Conservation (phyloP, 2,113 vertebrate species). For the Herpetotheres cachinnans region DNA sequence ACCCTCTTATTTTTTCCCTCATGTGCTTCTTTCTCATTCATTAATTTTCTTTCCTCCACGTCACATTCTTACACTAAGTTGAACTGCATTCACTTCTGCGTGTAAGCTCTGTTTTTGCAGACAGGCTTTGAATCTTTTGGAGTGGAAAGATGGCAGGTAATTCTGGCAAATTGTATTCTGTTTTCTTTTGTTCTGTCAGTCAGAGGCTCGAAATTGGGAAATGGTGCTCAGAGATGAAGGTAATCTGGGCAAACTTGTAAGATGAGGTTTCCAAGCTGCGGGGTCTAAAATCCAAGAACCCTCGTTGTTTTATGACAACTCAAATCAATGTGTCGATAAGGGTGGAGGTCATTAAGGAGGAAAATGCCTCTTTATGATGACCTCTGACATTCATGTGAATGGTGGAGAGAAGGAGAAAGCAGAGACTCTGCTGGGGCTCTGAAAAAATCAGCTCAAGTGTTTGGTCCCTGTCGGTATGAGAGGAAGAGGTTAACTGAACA, state of each 20-base stretch:
- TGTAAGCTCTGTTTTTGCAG: not conserved
- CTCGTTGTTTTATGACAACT: not conserved
- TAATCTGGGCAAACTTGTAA: not conserved
- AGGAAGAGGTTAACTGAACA: not conserved
- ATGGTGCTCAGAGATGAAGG: not conserved
- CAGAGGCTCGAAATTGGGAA: not conserved
- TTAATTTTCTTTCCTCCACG: not conserved
- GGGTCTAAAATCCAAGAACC: not conserved
- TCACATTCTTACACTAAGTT: not conserved
- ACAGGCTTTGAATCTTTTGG: not conserved
- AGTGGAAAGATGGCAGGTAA: not conserved
- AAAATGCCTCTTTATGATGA: not conserved
- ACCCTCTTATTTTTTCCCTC: not conserved
- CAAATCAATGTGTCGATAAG: not conserved
- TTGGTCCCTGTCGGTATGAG: not conserved
- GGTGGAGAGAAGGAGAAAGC: not conserved
- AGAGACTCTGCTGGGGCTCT: not conserved
- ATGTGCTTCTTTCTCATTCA: not conserved
- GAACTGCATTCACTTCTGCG: not conserved
- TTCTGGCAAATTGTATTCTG: not conserved
- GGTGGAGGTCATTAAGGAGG: not conserved
- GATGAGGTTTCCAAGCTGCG: not conserved
- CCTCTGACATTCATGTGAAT: not conserved
- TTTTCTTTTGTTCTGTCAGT: not conserved
- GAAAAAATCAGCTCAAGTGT: not conserved